phyloP scores from a whole-genome alignment of 1,140 invertebrate species.

The Mamestra configurata region DNA sequence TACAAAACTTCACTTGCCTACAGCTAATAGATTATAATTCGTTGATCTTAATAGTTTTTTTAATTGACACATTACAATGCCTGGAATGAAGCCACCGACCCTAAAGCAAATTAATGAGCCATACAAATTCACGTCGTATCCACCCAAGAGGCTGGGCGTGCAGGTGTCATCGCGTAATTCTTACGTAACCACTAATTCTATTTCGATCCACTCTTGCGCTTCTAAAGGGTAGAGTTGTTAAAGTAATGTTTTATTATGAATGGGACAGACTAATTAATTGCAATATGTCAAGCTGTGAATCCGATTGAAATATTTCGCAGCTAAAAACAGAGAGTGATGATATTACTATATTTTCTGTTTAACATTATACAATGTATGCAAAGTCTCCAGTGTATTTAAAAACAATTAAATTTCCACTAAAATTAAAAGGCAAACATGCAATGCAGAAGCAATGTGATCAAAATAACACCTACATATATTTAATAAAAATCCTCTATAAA shows the following conservation, averaged over 20 bases:
- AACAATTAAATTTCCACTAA: neutral
- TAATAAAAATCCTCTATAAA: neutral
- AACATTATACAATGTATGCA: no score
- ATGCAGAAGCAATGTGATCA: neutral
- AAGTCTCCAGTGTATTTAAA: neutral
- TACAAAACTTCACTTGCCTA: neutral
- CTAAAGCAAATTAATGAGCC: conserved; percentile 27
- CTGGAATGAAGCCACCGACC: neutral
- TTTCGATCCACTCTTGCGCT: conserved; percentile 53
- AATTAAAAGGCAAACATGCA: neutral
- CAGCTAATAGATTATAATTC: neutral
- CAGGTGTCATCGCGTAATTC: conserved; percentile 48
- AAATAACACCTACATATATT: neutral
- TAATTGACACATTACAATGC: conserved; percentile 18
- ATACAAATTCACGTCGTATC: conserved; percentile 38
- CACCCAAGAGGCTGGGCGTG: conserved; percentile 22
- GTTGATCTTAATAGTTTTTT: neutral
- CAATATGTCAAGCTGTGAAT: neutral
- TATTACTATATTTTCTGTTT: no score
- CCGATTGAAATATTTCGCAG: neutral
- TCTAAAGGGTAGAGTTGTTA: conserved; percentile 21
- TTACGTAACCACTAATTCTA: conserved; percentile 64
- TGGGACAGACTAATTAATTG: neutral
- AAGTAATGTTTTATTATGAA: conserved; percentile 29
- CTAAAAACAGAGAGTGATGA: neutral